A percentile compares a stretch with the other conserved stretches of the same genome.
These are phyloP conservation scores for Philypnodon macrostomus DNA, from an alignment of 2,797 vertebrate genomes.

Conservation along the genomic window DNA sequence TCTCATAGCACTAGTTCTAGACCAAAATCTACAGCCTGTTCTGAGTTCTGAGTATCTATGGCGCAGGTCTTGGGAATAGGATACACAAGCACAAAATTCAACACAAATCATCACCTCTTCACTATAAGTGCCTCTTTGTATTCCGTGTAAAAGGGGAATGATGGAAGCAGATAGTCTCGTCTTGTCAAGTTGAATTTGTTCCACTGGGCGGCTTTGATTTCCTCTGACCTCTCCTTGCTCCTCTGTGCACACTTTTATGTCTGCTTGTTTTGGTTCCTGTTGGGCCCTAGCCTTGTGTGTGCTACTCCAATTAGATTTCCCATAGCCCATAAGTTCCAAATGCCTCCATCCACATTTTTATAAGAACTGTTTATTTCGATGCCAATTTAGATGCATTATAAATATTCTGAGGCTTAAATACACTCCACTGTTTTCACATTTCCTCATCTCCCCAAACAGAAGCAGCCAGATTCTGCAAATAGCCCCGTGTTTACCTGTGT, in stretches of 20 bases:
- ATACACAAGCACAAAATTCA: conserved; percentile 2
- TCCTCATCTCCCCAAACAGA: conserved; percentile 22
- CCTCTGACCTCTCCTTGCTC: conserved; percentile 53
- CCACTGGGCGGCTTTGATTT: conserved; percentile 42
- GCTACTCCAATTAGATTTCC: conserved; percentile 57
- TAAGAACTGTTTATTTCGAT: conserved; percentile 48
- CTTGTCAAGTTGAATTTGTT: conserved; percentile 24
- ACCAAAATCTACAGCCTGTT: conserved; percentile 5
- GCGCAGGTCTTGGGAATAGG: conserved; percentile 2
- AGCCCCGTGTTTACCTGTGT: conserved; percentile 49
- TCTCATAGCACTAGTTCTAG: background rate
- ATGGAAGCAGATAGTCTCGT: conserved; percentile 10
- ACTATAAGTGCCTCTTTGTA: conserved; percentile 5
- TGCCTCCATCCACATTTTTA: conserved; percentile 40
- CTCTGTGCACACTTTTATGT: conserved; percentile 26
- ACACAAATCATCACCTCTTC: conserved; percentile 13
- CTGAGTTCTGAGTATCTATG: conserved; percentile 6
- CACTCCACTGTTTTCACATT: conserved; percentile 32
- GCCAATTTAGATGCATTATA: conserved; percentile 49
- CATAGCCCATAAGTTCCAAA: conserved; percentile 24
- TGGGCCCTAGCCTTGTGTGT: conserved; percentile 41
- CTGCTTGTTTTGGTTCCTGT: conserved; percentile 44
- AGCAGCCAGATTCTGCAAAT: conserved; percentile 31
- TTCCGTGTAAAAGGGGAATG: background rate
- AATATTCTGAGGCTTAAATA: conserved; percentile 55